Conservation (phyloP, 2,113 vertebrate species). For the Otus sunia region DNA sequence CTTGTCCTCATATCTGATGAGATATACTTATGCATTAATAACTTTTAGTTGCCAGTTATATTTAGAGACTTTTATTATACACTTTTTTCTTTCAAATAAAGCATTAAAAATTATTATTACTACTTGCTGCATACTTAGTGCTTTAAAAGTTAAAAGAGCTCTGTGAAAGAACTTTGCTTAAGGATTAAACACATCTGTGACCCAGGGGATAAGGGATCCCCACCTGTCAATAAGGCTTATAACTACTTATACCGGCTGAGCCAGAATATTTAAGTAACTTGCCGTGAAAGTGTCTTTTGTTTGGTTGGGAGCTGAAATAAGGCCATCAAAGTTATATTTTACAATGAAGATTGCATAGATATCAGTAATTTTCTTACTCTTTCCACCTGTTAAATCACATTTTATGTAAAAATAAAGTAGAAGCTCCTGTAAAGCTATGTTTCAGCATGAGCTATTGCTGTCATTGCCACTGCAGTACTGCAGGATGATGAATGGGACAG, state of each 20-base stretch:
- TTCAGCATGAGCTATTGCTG: background rate
- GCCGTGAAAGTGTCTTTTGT: background rate
- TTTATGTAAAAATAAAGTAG: background rate
- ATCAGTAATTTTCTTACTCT: background rate
- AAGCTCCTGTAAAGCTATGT: background rate
- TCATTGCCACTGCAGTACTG: background rate
- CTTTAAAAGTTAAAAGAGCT: background rate
- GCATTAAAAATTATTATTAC: background rate
- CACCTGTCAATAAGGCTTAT: constrained; percentile 47
- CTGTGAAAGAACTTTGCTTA: background rate
- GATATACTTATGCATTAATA: background rate
- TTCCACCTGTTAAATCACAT: background rate
- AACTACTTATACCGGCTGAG: background rate
- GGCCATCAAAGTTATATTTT: background rate
- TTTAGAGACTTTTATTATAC: background rate
- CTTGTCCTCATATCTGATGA: background rate
- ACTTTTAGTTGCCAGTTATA: background rate
- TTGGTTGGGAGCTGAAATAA: background rate
- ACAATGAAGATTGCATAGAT: background rate
- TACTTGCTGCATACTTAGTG: background rate
- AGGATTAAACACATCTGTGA: constrained; percentile 36
- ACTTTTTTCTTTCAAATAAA: constrained; percentile 15
- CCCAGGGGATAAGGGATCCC: background rate
- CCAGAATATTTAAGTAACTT: background rate
- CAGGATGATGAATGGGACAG: background rate